phyloP scores from a whole-genome alignment of 2,113 vertebrate species.

The Stegastes partitus region DNA sequence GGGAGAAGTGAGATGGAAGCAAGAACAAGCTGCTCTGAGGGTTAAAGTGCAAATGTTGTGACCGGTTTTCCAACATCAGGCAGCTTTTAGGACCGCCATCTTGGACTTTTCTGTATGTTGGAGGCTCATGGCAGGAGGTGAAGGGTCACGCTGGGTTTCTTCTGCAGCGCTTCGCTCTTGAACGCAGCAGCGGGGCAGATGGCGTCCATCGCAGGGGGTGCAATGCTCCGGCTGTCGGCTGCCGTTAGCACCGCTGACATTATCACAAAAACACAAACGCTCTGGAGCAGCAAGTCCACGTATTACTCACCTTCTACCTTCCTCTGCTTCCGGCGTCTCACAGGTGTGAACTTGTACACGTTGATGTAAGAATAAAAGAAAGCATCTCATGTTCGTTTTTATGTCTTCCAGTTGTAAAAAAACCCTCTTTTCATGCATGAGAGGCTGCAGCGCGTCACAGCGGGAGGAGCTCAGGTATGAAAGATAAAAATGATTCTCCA shows the following conservation, averaged over 20 bases:
- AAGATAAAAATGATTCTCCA: background rate
- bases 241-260: background rate
- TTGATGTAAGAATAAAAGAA: background rate
- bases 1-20: too few species aligned
- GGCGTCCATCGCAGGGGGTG: conserved; percentile 49
- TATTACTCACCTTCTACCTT: too few species aligned
- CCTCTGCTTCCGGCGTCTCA: too few species aligned
- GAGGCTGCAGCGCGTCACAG: too few species aligned
- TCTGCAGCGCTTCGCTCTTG: conserved; percentile 40
- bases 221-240: conserved; percentile 11
- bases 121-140: background rate
- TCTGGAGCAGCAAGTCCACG: too few species aligned
- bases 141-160: conserved; percentile 31
- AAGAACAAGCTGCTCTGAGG: too few species aligned
- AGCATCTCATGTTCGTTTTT: background rate
- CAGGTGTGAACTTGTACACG: too few species aligned
- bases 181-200: conserved; percentile 54
- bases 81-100: background rate
- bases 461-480: background rate
- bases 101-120: conserved; percentile 11
- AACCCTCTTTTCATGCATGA: too few species aligned
- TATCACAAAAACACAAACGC: background rate
- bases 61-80: background rate
- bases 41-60: background rate
- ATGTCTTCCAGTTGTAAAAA: conserved; percentile 3